Conservation (phyloP, 2,113 vertebrate species). For the Macroglossus sobrinus region DNA sequence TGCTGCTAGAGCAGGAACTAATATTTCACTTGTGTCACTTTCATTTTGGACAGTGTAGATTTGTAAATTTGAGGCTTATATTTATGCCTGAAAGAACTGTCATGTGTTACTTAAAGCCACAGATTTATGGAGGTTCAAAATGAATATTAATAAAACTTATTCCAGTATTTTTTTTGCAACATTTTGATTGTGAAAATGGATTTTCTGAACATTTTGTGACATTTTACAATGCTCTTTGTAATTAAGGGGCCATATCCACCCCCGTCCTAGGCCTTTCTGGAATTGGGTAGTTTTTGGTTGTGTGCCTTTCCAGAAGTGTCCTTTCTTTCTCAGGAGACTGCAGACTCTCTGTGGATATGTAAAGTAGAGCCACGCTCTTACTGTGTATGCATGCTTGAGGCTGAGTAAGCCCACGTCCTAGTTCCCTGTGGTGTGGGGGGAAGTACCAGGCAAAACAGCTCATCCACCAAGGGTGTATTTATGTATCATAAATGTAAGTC, state of each 20-base stretch:
- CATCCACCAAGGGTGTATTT: constrained; percentile 59
- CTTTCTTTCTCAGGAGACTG: constrained; percentile 55
- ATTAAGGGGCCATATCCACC: not conserved
- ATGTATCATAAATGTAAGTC: constrained; percentile 67
- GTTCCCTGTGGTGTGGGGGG: constrained; percentile 55
- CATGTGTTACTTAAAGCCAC: constrained; percentile 40
- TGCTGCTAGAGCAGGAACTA: not conserved
- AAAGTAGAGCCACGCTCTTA: constrained; percentile 32
- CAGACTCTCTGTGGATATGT: constrained; percentile 75
- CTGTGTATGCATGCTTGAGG: constrained; percentile 68
- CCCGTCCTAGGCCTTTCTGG: not conserved
- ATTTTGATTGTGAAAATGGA: constrained; percentile 38
- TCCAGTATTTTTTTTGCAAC: not conserved
- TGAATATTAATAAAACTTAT: constrained; percentile 52
- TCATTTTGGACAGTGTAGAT: constrained; percentile 45
- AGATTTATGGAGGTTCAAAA: constrained; percentile 39
- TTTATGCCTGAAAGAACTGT: constrained; percentile 42
- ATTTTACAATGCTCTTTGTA: constrained; percentile 31
- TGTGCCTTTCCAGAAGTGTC: constrained; percentile 53
- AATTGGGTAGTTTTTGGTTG: constrained; percentile 28
- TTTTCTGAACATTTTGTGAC: constrained; percentile 51
- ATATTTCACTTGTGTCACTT: constrained; percentile 39
- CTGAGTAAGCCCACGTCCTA: constrained; percentile 61
- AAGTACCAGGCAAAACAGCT: constrained; percentile 51
- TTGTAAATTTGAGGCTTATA: constrained; percentile 36